These are phyloP conservation scores for Pseudomyrmex flavicornis DNA, from an alignment of 1,140 invertebrate species.

Conservation along the genomic window DNA sequence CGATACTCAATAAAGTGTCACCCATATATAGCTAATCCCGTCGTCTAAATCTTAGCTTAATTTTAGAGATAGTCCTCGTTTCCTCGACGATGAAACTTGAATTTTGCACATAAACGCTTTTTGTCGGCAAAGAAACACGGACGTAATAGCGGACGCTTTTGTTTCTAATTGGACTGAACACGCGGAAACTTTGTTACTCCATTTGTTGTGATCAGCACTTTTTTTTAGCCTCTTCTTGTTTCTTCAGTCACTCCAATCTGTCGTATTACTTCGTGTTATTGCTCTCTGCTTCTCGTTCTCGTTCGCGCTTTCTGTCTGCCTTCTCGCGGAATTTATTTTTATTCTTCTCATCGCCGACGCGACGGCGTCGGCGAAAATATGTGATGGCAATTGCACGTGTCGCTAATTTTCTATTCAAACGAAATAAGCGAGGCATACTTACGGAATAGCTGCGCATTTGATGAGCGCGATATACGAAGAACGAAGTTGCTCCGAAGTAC, in stretches of 20 bases:
- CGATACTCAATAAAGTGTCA: background rate
- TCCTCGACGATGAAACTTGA: background rate
- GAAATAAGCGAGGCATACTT: background rate
- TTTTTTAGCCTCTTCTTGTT: background rate
- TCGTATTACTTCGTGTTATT: background rate
- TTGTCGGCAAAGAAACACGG: background rate
- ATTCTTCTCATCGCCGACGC: background rate
- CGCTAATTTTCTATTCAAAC: conserved; percentile 15
- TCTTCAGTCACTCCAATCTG: background rate
- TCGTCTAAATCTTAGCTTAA: conserved; percentile 17
- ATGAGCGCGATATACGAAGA: background rate
- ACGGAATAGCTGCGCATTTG: background rate
- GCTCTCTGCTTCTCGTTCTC: background rate
- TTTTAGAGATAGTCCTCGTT: background rate
- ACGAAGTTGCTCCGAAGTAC: background rate
- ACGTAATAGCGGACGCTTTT: conserved; percentile 5
- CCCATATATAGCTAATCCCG: conserved; percentile 40
- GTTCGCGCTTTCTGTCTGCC: background rate
- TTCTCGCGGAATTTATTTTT: conserved; percentile 7
- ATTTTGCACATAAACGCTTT: background rate
- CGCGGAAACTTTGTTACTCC: conserved; percentile 22
- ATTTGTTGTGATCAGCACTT: background rate
- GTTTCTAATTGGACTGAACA: conserved; percentile 13
- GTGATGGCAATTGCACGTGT: conserved; percentile 1
- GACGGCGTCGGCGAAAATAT: background rate